phyloP scores from a whole-genome alignment of 2,888 invertebrate genomes.

The Gryllus longicercus region DNA sequence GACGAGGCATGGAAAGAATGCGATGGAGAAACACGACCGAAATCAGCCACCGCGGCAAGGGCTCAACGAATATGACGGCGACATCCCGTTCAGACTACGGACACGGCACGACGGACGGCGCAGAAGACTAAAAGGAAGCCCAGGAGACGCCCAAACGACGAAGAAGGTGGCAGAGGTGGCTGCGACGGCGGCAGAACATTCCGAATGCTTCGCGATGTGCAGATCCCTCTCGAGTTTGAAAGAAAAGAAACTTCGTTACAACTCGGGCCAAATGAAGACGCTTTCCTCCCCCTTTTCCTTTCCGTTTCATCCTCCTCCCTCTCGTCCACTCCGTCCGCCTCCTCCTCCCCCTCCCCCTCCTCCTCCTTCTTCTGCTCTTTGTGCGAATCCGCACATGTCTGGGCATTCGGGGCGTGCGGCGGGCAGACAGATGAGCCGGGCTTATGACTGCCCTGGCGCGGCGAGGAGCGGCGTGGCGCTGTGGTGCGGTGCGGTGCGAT shows the following conservation, averaged over 20 bases:
- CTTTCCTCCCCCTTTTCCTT: neutral
- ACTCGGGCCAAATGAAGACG: slow-evolving; percentile 17
- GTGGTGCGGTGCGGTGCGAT: neutral
- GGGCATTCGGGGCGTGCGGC: neutral
- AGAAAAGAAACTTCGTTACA: slow-evolving; percentile 11
- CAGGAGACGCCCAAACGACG: too few species aligned
- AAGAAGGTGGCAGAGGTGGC: neutral
- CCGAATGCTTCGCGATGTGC: slow-evolving; percentile 6
- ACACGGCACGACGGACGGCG: too few species aligned
- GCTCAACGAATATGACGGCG: too few species aligned
- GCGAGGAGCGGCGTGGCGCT: neutral
- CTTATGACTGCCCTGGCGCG: slow-evolving; percentile 1
- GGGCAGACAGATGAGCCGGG: slow-evolving; percentile 1
- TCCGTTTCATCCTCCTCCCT: neutral
- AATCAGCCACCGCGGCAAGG: too few species aligned
- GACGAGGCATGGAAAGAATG: too few species aligned
- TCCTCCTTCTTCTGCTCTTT: neutral
- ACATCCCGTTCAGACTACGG: too few species aligned
- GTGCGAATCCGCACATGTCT: slow-evolving; percentile 17
- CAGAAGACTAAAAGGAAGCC: too few species aligned
- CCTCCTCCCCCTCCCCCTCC: neutral
- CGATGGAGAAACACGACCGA: too few species aligned
- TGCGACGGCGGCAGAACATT: neutral
- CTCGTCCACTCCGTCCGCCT: neutral
- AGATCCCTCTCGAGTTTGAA: slow-evolving; percentile 1